These are phyloP conservation scores for Julus scanicus DNA, from an alignment of 2,888 invertebrate species.

Conservation along the genomic window DNA sequence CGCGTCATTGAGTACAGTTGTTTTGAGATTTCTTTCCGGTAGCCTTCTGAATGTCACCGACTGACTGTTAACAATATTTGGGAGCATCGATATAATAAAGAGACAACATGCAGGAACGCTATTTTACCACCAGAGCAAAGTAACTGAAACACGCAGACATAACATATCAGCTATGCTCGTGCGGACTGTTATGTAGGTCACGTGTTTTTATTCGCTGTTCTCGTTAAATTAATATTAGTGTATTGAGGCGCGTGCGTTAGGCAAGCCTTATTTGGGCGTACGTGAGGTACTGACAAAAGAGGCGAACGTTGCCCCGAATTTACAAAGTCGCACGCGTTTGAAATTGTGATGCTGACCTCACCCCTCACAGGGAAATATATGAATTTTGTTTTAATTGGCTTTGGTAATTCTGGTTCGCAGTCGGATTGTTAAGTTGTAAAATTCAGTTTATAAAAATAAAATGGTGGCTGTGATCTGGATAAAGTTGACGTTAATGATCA, in stretches of 20 bases:
- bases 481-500: neutral
- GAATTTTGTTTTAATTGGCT: neutral
- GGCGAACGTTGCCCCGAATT: neutral
- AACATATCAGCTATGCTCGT: neutral
- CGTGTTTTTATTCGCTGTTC: neutral
- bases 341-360: neutral
- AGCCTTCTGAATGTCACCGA: conserved; percentile 38
- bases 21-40: conserved; percentile 15
- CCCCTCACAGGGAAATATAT: neutral
- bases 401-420: neutral
- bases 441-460: neutral
- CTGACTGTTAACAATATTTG: neutral
- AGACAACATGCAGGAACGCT: neutral
- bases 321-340: neutral
- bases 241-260: neutral
- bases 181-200: neutral
- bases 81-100: neutral
- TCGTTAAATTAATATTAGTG: neutral
- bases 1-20: conserved; percentile 20
- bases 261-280: neutral
- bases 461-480: neutral
- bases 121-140: neutral
- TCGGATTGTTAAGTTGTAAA: neutral
- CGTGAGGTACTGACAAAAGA: neutral
- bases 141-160: neutral